A percentile compares a stretch with the other conserved stretches of the same genome.
Conservation (phyloP, 2,113 vertebrate species). For the Corythoichthys intestinalis region DNA sequence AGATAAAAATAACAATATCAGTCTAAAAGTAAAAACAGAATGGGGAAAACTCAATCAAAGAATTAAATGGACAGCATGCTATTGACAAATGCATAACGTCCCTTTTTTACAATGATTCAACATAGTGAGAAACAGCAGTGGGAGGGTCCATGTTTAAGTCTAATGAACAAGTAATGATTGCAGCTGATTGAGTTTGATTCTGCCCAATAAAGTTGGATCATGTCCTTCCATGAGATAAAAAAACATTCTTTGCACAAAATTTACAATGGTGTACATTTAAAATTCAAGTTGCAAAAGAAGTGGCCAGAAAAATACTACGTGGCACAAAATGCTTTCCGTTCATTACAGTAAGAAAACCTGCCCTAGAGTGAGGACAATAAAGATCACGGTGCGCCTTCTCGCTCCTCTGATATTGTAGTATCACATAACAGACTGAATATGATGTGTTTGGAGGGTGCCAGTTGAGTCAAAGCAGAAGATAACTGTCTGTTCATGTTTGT, state of each 20-base stretch:
- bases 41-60: neutral
- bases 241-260: neutral
- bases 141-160: slow-evolving; percentile 44
- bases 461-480: too few relatives aligned
- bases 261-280: neutral
- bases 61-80: slow-evolving; percentile 22
- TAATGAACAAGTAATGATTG: slow-evolving; percentile 54
- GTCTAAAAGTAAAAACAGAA: neutral
- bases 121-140: slow-evolving; percentile 30
- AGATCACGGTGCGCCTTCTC: too few relatives aligned
- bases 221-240: slow-evolving; percentile 22
- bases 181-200: slow-evolving; percentile 40
- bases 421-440: too few relatives aligned
- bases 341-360: too few relatives aligned
- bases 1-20: neutral
- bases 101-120: slow-evolving; percentile 29
- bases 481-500: too few relatives aligned
- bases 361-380: too few relatives aligned
- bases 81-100: slow-evolving; percentile 5
- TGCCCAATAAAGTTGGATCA: slow-evolving; percentile 37
- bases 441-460: too few relatives aligned
- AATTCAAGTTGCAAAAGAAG: neutral
- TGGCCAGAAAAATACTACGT: too few relatives aligned
- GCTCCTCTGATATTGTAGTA: too few relatives aligned
- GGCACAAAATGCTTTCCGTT: too few relatives aligned